A percentile compares a stretch with the other conserved stretches of the same genome.
Evolutionary conservation across 2,888 invertebrate species (phyloP).

Genomic region (Coleophora flavipennella): DNA sequence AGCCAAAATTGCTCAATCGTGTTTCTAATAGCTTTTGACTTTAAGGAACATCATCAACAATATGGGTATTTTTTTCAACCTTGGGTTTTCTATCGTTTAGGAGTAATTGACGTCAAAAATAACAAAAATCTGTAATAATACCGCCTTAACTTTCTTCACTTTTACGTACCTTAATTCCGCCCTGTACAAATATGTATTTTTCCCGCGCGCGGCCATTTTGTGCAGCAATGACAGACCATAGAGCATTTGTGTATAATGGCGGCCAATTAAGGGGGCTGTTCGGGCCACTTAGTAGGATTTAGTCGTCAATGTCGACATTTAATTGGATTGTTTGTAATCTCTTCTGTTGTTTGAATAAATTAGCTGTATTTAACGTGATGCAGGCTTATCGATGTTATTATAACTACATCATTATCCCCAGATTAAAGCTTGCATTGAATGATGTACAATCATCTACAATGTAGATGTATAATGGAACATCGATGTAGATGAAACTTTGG

Average conservation of each 20-base stretch:
- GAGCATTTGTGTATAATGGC: constrained; percentile 55
- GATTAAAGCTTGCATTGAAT: not conserved
- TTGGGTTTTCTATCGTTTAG: too few species aligned
- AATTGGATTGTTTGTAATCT: constrained; percentile 64
- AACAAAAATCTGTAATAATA: too few species aligned
- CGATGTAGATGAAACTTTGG: too few species aligned
- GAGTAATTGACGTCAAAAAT: too few species aligned
- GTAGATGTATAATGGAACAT: too few species aligned
- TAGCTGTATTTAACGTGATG: not conserved
- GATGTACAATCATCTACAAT: not conserved
- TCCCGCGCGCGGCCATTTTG: constrained; percentile 57
- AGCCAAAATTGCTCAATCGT: too few species aligned
- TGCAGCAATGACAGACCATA: constrained; percentile 55
- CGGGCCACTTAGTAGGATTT: constrained; percentile 59
- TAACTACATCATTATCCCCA: not conserved
- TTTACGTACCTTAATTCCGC: not conserved
- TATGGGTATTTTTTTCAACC: too few species aligned
- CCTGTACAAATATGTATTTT: constrained; percentile 55
- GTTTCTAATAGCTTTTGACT: too few species aligned
- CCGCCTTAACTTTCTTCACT: not conserved
- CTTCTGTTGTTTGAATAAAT: constrained; percentile 35
- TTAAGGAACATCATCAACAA: too few species aligned
- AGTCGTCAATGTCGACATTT: constrained; percentile 63
- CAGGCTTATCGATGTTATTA: not conserved
- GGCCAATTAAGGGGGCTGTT: constrained; percentile 57